A percentile compares a stretch with the other conserved stretches of the same genome.
phyloP scores from a whole-genome alignment of 2,113 vertebrate genomes.

The Embiotoca jacksoni region DNA sequence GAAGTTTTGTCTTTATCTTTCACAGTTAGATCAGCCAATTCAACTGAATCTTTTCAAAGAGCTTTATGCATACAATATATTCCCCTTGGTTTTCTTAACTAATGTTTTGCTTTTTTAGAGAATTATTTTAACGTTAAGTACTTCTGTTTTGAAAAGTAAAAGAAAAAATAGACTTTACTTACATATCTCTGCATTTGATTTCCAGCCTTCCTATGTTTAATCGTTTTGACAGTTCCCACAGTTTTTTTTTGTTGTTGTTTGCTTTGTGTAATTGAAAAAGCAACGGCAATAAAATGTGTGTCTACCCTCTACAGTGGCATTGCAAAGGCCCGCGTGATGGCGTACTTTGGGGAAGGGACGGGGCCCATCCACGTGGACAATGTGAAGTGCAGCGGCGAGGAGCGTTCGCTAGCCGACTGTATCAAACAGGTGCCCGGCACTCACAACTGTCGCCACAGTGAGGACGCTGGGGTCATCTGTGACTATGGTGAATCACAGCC shows the following conservation, averaged over 20 bases:
- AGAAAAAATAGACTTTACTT: too few relatives aligned
- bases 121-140: too few relatives aligned
- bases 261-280: background rate
- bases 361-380: constrained; percentile 96
- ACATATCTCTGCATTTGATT: background rate
- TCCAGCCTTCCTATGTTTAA: background rate
- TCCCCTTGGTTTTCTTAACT: too few relatives aligned
- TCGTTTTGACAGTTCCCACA: background rate
- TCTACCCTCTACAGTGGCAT: constrained; percentile 82
- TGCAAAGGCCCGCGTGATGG: constrained; percentile 93
- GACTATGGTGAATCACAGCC: constrained; percentile 85
- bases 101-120: too few relatives aligned
- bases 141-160: too few relatives aligned
- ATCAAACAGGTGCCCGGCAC: constrained; percentile 91
- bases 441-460: constrained; percentile 97
- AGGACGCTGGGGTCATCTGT: constrained; percentile 97
- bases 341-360: constrained; percentile 95
- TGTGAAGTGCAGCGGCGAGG: constrained; percentile 90
- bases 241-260: background rate
- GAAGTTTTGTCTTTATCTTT: background rate
- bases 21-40: background rate
- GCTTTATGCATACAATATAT: too few relatives aligned
- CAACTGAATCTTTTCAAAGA: too few relatives aligned
- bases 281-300: background rate
- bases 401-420: constrained; percentile 91